Evolutionary conservation across 2,888 invertebrate species (phyloP).

Genomic region (Dusona sp.): DNA sequence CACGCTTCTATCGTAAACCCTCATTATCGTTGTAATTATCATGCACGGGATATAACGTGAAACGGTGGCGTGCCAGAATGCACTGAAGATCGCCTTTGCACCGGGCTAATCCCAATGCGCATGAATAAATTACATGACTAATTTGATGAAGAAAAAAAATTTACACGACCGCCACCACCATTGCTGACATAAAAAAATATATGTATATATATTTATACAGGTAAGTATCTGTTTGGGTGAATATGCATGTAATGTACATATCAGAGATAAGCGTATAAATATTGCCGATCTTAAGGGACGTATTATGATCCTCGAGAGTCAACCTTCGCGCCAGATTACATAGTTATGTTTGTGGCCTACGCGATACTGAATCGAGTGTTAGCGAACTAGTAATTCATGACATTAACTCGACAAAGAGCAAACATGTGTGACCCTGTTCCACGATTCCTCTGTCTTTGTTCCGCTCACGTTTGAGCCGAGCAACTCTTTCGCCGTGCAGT

Average conservation of each 20-base stretch:
- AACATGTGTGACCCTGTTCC: constrained; percentile 42
- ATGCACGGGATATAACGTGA: constrained; percentile 82
- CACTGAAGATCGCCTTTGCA: constrained; percentile 82
- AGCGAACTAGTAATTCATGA: constrained; percentile 50
- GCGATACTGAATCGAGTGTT: constrained; percentile 49
- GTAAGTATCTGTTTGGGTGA: not conserved
- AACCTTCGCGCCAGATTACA: constrained; percentile 42
- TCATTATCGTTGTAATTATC: constrained; percentile 83
- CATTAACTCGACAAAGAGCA: constrained; percentile 47
- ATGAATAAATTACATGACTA: constrained; percentile 82
- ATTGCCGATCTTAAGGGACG: constrained; percentile 62
- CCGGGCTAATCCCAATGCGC: constrained; percentile 79
- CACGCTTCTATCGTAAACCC: constrained; percentile 80
- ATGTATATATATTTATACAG: constrained; percentile 9
- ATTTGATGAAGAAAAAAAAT: constrained; percentile 77
- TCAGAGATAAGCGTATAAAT: constrained; percentile 66
- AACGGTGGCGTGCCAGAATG: constrained; percentile 83
- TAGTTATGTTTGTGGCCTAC: constrained; percentile 32
- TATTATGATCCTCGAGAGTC: constrained; percentile 62
- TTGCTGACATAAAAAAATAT: constrained; percentile 33
- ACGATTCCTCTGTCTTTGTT: constrained; percentile 28
- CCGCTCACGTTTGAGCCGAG: not conserved
- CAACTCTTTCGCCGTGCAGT: not conserved
- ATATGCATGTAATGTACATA: constrained; percentile 38
- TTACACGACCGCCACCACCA: constrained; percentile 54